Percentiles rank a stretch among this genome's conserved stretches.
phyloP scores from a whole-genome alignment of 2,113 vertebrate species.

The Microcebus tavaratra region DNA sequence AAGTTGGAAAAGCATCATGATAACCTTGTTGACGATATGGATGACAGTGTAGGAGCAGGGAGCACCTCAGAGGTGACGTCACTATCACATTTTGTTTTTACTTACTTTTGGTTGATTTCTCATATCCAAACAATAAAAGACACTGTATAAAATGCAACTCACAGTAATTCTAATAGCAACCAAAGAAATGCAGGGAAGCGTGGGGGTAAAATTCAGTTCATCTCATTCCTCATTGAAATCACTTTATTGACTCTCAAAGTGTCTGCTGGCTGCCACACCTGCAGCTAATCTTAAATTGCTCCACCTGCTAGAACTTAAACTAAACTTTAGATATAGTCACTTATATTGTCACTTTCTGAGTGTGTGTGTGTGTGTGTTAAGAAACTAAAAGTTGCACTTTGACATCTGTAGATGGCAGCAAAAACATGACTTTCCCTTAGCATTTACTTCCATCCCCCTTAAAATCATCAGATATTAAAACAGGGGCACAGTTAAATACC shows the following conservation, averaged over 20 bases:
- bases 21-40: not conserved
- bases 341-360: conserved; percentile 5
- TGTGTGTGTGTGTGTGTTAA: not conserved
- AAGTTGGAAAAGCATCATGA: not conserved
- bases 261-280: not conserved
- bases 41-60: no score
- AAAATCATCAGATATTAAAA: conserved; percentile 1
- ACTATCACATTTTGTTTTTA: not conserved
- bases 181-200: not conserved
- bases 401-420: conserved; percentile 81
- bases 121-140: not conserved
- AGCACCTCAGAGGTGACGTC: not conserved
- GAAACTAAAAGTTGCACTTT: conserved; percentile 71
- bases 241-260: not conserved
- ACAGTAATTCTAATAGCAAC: not conserved
- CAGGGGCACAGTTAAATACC: not conserved
- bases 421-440: conserved; percentile 72
- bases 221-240: not conserved
- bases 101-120: not conserved
- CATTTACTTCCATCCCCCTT: conserved; percentile 27
- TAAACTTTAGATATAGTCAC: not conserved
- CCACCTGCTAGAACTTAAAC: conserved; percentile 11
- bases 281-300: not conserved
- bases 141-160: not conserved
- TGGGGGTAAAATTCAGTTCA: not conserved